Evolutionary conservation across 2,888 invertebrate species (phyloP).

Genomic region (Acronicta psi): DNA sequence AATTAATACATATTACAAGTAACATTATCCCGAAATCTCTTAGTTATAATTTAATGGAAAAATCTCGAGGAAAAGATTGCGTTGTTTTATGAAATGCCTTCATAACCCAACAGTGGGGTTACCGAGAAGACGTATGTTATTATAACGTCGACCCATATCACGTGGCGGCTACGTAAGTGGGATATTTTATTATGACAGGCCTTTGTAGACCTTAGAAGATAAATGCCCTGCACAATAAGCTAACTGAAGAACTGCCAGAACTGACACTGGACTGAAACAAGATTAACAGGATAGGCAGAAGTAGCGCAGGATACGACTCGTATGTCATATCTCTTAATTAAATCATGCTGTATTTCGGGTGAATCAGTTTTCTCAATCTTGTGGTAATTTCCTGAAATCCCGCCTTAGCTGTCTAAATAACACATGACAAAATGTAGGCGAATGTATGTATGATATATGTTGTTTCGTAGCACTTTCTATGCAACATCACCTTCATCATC

Average conservation of each 20-base stretch:
- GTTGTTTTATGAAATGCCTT: constrained; percentile 37
- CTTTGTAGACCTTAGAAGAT: constrained; percentile 55
- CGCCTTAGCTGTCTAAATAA: no score
- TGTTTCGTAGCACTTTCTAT: no score
- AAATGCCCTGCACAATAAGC: constrained; percentile 44
- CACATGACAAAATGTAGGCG: no score
- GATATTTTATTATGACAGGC: constrained; percentile 67
- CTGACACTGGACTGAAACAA: constrained; percentile 36
- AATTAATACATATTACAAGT: no score
- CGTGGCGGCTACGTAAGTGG: constrained; percentile 53
- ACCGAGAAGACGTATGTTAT: constrained; percentile 58
- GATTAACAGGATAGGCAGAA: background rate
- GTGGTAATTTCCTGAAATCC: no score
- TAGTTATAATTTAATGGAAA: background rate
- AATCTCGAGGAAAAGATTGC: constrained; percentile 26
- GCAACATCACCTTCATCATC: no score
- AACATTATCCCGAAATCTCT: background rate
- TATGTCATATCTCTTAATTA: no score
- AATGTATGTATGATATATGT: no score
- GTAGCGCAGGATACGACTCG: no score
- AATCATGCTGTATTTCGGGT: no score
- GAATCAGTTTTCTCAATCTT: no score
- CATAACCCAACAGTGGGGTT: constrained; percentile 51
- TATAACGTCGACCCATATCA: constrained; percentile 72
- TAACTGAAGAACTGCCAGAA: constrained; percentile 40